Evolutionary conservation across 2,113 vertebrate species (phyloP).

Genomic region (Gallinago media): DNA sequence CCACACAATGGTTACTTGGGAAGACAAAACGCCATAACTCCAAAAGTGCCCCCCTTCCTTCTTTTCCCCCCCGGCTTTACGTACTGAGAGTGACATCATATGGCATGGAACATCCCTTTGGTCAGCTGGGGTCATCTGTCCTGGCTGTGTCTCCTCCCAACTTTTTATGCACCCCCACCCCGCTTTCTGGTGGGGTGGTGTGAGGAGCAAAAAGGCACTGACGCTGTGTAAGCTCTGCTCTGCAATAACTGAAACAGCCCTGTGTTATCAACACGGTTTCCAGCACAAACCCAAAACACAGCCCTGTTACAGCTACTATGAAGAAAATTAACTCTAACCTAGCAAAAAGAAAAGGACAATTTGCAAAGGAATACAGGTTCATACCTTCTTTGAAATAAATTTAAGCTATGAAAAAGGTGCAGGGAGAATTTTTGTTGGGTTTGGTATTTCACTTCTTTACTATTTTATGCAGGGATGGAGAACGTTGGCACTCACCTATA

Average conservation of each 20-base stretch:
- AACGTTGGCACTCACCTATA: not conserved
- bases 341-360: not conserved
- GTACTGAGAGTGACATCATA: not conserved
- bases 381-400: not conserved
- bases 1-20: not conserved
- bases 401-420: not conserved
- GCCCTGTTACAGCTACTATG: not conserved
- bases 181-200: not conserved
- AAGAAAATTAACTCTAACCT: not conserved
- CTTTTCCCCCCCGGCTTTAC: not conserved
- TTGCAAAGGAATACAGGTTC: not conserved
- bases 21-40: not conserved
- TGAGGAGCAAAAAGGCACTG: not conserved
- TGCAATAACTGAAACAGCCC: not conserved
- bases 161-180: not conserved
- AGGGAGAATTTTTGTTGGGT: not conserved
- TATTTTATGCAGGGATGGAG: not conserved
- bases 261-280: not conserved
- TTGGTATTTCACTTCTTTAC: not conserved
- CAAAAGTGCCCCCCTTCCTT: not conserved
- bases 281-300: not conserved
- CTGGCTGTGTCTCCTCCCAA: not conserved
- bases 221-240: not conserved
- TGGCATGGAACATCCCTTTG: not conserved
- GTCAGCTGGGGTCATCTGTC: not conserved